Evolutionary conservation across 1,140 invertebrate genomes (phyloP).

Genomic region (Wasmannia auropunctata): DNA sequence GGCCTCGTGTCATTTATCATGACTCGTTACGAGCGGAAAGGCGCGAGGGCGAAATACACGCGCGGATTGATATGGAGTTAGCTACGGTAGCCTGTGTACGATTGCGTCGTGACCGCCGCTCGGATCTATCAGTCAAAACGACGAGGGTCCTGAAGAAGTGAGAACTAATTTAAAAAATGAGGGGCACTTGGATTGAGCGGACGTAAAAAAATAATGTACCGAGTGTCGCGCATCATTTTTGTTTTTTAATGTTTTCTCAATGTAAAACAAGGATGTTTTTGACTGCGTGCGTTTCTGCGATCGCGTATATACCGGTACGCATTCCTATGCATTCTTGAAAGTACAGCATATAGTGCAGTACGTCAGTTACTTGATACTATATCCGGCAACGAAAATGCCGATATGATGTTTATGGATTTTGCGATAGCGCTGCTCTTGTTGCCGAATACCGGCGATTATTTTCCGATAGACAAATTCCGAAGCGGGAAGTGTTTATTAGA

Average conservation of each 20-base stretch:
- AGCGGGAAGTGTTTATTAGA: constrained; percentile 57
- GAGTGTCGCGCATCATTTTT: constrained; percentile 12
- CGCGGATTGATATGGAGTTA: constrained; percentile 82
- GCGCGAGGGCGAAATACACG: constrained; percentile 55
- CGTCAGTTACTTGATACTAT: constrained; percentile 33
- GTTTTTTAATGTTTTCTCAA: not conserved
- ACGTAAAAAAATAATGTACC: not conserved
- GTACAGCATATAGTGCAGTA: not conserved
- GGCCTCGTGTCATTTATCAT: constrained; percentile 78
- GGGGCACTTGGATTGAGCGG: not conserved
- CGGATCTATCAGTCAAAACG: constrained; percentile 82
- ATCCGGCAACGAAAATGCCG: constrained; percentile 41
- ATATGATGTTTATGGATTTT: constrained; percentile 59
- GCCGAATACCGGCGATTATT: constrained; percentile 57
- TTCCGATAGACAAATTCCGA: constrained; percentile 59
- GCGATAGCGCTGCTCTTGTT: constrained; percentile 50
- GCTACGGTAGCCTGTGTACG: constrained; percentile 80
- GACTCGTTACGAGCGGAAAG: constrained; percentile 77
- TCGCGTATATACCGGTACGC: too few relatives aligned
- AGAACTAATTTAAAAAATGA: constrained; percentile 25
- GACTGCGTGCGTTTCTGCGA: not conserved
- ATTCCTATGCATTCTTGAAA: not conserved
- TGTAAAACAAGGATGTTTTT: not conserved
- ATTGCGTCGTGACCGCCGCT: constrained; percentile 81
- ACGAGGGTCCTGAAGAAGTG: constrained; percentile 47